Evolutionary conservation across 2,888 invertebrate species (phyloP), one percentile per base, ranked within the genome.

Genomic region (Bembecia ichneumoniformis): DNA sequence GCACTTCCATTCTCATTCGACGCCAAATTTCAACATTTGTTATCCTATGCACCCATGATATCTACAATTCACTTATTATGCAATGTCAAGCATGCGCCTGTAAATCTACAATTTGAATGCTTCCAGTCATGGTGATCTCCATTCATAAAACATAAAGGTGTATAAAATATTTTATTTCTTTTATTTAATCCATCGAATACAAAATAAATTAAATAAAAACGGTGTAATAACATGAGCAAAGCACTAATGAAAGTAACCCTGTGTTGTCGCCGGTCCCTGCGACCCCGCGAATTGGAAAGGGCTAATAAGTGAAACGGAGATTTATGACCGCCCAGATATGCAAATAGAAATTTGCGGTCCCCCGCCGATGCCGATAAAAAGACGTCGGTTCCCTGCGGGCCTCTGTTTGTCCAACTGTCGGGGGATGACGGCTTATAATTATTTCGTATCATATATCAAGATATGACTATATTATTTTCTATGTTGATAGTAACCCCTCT

Each of bases 271-370:
- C 48, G 66, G 10, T 2, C 9, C 10, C 75, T 62, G 58, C 64
- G 71, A 65, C 73, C 73, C 72, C 63, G 63, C 57, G 50, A 52
- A 53, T 55, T 65, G 64, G 70, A 60, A 67, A 66, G 74, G 70
- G 75, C 84, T 82, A 87, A 87, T 86, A 86, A 86, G 83, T 84
- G 83, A 83, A 86, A 82, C 84, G 74, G 80, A 84, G 87, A 87
- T 87, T 87, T 87, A 87, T 84, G 82, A 82, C 75, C 71, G 72
- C 73, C 71, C 77, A 84, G 86, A 87, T 87, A 87, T 87, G 86
- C 86, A 87, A 87, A 87, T 87, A 86, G 80, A 84, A 84, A 80
- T 82, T 80, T 82, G 80, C 81, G 81, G 81, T 81, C 83, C 83
- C 84, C 72, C 68, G 73, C 72, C 76, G 82, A 81, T 82, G 73